Evolutionary conservation across 1,140 invertebrate species (phyloP).

Genomic region (Physella acuta): DNA sequence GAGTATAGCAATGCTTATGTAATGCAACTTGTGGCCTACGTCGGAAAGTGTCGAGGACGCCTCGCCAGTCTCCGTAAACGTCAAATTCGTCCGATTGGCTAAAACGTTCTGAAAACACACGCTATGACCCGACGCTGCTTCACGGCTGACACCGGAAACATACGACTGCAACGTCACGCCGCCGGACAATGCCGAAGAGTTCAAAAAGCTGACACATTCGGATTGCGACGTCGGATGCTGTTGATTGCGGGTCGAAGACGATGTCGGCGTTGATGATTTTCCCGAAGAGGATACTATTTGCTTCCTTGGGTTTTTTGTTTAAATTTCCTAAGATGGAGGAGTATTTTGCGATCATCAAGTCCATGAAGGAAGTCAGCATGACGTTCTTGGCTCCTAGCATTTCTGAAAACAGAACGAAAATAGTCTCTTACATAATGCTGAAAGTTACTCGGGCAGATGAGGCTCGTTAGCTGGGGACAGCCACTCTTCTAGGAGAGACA

Average conservation of each 20-base stretch:
- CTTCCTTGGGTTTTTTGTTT: background rate
- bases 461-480: no score
- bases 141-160: background rate
- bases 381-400: slow-evolving; percentile 9
- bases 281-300: background rate
- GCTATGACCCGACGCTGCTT: background rate
- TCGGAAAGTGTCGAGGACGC: background rate
- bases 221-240: background rate
- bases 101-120: background rate
- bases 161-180: no score
- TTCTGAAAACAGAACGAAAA: background rate
- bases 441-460: no score
- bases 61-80: slow-evolving; percentile 25
- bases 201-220: slow-evolving; percentile 6
- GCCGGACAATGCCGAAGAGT: slow-evolving; percentile 4
- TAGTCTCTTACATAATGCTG: no score
- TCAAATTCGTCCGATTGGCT: background rate
- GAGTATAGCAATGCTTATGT: slow-evolving; percentile 40
- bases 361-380: background rate
- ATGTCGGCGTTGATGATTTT: slow-evolving; percentile 2
- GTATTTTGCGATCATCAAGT: slow-evolving; percentile 12
- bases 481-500: no score
- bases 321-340: background rate
- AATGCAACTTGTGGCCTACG: slow-evolving; percentile 41
- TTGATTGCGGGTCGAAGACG: background rate